Evolutionary conservation across 2,113 vertebrate genomes (phyloP).

Genomic region (Lepus americanus): DNA sequence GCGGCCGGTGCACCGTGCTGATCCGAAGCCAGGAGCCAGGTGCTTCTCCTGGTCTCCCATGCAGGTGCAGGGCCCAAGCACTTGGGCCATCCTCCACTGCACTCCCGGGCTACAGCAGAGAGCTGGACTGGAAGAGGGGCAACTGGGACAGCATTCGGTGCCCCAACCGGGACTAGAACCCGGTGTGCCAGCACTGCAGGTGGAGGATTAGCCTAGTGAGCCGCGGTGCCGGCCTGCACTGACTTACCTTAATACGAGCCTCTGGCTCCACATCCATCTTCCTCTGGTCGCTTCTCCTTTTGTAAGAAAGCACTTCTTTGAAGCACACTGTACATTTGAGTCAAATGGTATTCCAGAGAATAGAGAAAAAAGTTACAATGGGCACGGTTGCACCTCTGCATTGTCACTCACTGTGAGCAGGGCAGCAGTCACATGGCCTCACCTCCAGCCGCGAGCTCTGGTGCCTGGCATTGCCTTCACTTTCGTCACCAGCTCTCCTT

Average conservation of each 20-base stretch:
- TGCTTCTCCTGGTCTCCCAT: too few relatives aligned
- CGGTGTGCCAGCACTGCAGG: too few relatives aligned
- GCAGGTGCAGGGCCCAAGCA: too few relatives aligned
- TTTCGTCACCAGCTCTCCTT: conserved; percentile 2
- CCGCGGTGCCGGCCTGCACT: too few relatives aligned
- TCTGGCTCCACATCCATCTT: conserved; percentile 11
- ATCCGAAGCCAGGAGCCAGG: too few relatives aligned
- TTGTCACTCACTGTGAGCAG: background rate
- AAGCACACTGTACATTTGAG: background rate
- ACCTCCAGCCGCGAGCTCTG: background rate
- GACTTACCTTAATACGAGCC: background rate
- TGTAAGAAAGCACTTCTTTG: conserved; percentile 30
- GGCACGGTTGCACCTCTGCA: background rate
- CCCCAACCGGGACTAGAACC: too few relatives aligned
- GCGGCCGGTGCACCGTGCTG: too few relatives aligned
- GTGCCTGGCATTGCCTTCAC: background rate
- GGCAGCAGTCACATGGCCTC: background rate
- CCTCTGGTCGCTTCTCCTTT: background rate
- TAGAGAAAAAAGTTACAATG: conserved; percentile 12
- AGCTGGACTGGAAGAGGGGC: too few relatives aligned
- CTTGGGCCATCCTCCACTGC: too few relatives aligned
- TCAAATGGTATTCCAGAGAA: conserved; percentile 13
- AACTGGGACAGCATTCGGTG: too few relatives aligned
- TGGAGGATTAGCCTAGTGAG: too few relatives aligned
- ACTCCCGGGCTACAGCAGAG: too few relatives aligned